phyloP scores from a whole-genome alignment of 2,888 invertebrate species.

The Agrotis puta region DNA sequence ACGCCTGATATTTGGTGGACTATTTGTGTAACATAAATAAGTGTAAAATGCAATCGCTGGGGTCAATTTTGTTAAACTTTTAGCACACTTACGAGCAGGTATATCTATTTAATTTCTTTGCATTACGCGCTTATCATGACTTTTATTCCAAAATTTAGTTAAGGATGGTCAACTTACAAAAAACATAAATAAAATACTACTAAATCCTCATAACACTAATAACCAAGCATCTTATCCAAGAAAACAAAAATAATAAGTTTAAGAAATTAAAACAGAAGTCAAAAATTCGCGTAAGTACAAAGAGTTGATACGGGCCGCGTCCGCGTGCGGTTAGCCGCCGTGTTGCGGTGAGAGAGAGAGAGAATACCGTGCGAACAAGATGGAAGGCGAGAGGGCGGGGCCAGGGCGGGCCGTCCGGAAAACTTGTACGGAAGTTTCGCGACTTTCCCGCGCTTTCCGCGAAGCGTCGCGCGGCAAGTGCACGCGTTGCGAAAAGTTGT shows the following conservation, averaged over 20 bases:
- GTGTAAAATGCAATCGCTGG: background rate
- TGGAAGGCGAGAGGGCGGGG: conserved; percentile 73
- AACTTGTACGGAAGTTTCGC: conserved; percentile 80
- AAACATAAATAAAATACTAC: background rate
- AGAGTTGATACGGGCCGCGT: conserved; percentile 70
- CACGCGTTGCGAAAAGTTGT: conserved; percentile 26
- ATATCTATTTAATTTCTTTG: background rate
- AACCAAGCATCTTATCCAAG: background rate
- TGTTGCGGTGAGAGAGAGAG: conserved; percentile 79
- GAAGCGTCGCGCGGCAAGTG: conserved; percentile 52
- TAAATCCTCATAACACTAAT: background rate
- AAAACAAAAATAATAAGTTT: conserved; percentile 27
- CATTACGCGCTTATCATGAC: too few relatives aligned
- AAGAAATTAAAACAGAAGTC: conserved; percentile 64
- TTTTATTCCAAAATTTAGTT: background rate
- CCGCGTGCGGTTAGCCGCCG: conserved; percentile 84
- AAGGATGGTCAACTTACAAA: background rate
- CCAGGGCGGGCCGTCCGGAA: conserved; percentile 77
- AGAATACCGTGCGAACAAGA: conserved; percentile 68
- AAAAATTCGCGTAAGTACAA: conserved; percentile 51
- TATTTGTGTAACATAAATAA: conserved; percentile 45
- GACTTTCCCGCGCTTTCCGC: conserved; percentile 87
- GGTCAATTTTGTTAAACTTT: background rate
- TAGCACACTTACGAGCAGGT: too few relatives aligned
- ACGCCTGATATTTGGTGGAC: conserved; percentile 56